phyloP scores from a whole-genome alignment of 2,797 vertebrate species.

The Arnoldichthys spilopterus region DNA sequence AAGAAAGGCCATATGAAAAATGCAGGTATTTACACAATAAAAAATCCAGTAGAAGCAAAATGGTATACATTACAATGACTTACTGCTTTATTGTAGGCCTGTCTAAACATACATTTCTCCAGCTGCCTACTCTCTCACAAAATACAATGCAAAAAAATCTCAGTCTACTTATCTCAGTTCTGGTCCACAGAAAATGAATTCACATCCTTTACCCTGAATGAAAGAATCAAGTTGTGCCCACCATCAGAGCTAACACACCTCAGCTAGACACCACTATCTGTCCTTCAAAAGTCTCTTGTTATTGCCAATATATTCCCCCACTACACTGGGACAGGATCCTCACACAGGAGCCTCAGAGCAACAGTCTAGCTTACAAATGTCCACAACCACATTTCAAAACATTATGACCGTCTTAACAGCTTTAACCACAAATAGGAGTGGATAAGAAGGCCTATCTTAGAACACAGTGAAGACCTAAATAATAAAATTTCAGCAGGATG shows the following conservation, averaged over 20 bases:
- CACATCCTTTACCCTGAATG: background rate
- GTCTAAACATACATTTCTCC: too few species aligned
- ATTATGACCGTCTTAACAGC: background rate
- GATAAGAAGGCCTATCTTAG: background rate
- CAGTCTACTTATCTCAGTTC: background rate
- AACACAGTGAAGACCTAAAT: background rate
- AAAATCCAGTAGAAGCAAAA: too few species aligned
- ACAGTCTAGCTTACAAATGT: background rate
- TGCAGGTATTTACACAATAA: too few species aligned
- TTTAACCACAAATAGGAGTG: background rate
- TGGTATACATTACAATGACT: too few species aligned
- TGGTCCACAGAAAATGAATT: background rate
- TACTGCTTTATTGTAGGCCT: too few species aligned
- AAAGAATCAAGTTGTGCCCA: background rate
- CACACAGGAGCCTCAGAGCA: background rate
- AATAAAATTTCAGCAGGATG: background rate
- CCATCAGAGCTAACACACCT: background rate
- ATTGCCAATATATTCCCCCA: background rate
- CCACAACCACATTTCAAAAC: background rate
- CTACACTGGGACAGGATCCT: background rate
- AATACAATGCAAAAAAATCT: too few species aligned
- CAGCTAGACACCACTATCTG: background rate
- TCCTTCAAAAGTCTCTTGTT: background rate
- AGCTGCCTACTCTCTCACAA: too few species aligned
- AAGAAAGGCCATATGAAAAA: too few species aligned